A percentile compares a stretch with the other conserved stretches of the same genome.
phyloP scores from a whole-genome alignment of 2,888 invertebrate species.

The Drosophila diplacantha region DNA sequence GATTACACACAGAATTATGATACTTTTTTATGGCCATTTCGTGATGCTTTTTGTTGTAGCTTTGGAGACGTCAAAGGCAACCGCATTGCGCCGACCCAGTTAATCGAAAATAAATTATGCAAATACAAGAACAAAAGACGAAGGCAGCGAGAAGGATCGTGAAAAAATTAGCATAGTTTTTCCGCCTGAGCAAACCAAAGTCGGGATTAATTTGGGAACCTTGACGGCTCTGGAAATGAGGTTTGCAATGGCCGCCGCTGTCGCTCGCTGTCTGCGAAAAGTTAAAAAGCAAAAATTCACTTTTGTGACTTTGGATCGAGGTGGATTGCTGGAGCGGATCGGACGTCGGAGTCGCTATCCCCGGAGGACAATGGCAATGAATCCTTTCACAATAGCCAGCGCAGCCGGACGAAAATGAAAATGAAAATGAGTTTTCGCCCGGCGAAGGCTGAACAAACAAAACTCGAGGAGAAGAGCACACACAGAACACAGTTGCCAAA shows the following conservation, averaged over 20 bases:
- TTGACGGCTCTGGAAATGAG: conserved; percentile 10
- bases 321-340: conserved; percentile 23
- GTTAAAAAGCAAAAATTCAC: conserved; percentile 76
- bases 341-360: conserved; percentile 26
- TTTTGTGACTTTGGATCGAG: conserved; percentile 73
- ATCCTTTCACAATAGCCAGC: conserved; percentile 58
- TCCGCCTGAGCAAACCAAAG: conserved; percentile 65
- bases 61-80: conserved; percentile 15
- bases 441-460: conserved; percentile 67
- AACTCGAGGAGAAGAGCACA: conserved; percentile 25
- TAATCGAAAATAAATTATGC: conserved; percentile 56
- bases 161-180: conserved; percentile 71
- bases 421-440: conserved; percentile 55
- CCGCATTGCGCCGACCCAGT: conserved; percentile 33
- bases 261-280: conserved; percentile 55
- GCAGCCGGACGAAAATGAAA: conserved; percentile 17
- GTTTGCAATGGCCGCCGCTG: conserved; percentile 43
- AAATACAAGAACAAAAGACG: conserved; percentile 52
- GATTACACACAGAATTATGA: conserved; percentile 32
- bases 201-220: conserved; percentile 61
- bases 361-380: conserved; percentile 49
- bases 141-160: conserved; percentile 34
- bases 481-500: conserved; percentile 62
- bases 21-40: conserved; percentile 32
- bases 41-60: conserved; percentile 20